Percentiles rank a stretch among this genome's conserved stretches.
Evolutionary conservation across 2,888 invertebrate species (phyloP).

Genomic region (Perizoma affinitatum): DNA sequence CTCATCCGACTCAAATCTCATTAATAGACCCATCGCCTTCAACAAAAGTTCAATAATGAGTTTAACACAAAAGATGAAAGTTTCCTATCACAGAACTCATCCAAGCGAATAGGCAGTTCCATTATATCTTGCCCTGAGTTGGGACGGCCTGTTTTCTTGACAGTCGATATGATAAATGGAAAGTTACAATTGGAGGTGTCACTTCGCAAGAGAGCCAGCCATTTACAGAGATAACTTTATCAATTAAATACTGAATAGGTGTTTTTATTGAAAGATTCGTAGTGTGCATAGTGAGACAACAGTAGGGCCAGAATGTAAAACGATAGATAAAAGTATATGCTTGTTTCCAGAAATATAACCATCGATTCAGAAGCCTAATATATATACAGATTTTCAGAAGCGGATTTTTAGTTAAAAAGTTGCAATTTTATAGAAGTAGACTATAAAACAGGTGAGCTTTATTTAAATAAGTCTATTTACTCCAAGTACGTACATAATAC

Average conservation of each 20-base stretch:
- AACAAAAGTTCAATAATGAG: slow-evolving; percentile 22
- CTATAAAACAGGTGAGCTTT: no score
- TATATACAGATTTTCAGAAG: no score
- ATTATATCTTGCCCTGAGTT: slow-evolving; percentile 12
- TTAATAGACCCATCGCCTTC: slow-evolving; percentile 10
- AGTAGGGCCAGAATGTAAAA: no score
- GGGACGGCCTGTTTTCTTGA: slow-evolving; percentile 21
- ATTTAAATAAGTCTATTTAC: no score
- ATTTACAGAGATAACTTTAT: slow-evolving; percentile 22
- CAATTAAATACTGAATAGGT: neutral
- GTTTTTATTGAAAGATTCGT: neutral
- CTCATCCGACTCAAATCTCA: slow-evolving; percentile 5
- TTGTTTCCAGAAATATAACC: no score
- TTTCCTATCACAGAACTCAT: slow-evolving; percentile 19
- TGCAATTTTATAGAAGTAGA: no score
- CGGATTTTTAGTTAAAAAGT: no score
- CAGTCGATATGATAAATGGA: slow-evolving; percentile 28
- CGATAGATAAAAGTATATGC: no score
- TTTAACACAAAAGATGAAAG: slow-evolving; percentile 21
- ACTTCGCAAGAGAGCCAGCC: slow-evolving; percentile 20
- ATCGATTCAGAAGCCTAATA: no score
- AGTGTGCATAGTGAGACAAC: no score
- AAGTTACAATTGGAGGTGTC: slow-evolving; percentile 18
- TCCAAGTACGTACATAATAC: no score
- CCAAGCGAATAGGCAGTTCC: slow-evolving; percentile 14